Evolutionary conservation across 1,140 invertebrate species (phyloP).

Genomic region (Drosophila sturtevanti): DNA sequence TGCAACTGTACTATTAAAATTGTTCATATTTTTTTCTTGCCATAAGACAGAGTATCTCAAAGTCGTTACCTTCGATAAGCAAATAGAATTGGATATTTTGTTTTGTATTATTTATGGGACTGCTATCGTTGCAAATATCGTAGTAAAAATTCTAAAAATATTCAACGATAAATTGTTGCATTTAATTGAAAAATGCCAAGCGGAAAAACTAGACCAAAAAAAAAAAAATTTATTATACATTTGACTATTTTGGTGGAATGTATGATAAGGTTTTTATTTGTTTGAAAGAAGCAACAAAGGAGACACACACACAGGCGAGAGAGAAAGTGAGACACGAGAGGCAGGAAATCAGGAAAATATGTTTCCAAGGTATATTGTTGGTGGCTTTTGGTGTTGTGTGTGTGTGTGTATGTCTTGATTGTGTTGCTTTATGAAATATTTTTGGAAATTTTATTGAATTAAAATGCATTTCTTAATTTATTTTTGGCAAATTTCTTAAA

Average conservation of each 20-base stretch:
- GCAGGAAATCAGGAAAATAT: not conserved
- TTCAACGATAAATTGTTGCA: conserved; percentile 45
- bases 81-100: not conserved
- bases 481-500: not conserved
- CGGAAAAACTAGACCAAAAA: conserved; percentile 9
- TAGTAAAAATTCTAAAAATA: conserved; percentile 35
- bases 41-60: not conserved
- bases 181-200: conserved; percentile 60
- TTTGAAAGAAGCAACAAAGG: too few relatives aligned
- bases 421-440: not conserved
- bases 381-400: not conserved
- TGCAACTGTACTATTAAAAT: too few relatives aligned
- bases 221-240: not conserved
- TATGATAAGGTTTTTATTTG: not conserved
- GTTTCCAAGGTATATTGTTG: not conserved
- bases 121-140: conserved; percentile 40
- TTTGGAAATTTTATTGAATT: not conserved
- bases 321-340: not conserved
- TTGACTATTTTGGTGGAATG: conserved; percentile 10
- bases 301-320: too few relatives aligned
- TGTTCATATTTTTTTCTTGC: too few relatives aligned
- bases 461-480: not conserved
- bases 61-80: conserved; percentile 8
- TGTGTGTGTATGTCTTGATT: not conserved
- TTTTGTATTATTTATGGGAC: conserved; percentile 31